Percentiles rank a stretch among this genome's conserved stretches.
These are phyloP conservation scores for Lutra lutra DNA, from an alignment of 2,797 vertebrate species.

Conservation along the genomic window DNA sequence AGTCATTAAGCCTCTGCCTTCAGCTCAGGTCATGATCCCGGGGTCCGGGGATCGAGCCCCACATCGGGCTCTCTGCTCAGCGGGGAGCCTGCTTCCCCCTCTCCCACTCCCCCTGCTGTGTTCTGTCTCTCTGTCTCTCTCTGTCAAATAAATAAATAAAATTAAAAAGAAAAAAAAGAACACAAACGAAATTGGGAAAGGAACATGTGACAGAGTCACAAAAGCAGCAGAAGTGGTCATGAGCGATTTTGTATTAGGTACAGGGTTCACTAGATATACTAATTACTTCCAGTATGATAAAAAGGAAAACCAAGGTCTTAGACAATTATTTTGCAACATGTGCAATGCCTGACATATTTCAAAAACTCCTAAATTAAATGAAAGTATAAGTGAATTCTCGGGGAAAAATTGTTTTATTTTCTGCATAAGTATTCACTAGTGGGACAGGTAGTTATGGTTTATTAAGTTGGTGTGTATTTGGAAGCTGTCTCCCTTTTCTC, in stretches of 20 bases:
- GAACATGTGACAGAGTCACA: not conserved
- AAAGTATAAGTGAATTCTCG: conserved; percentile 52
- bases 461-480: not conserved
- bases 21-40: no score
- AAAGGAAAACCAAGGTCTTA: not conserved
- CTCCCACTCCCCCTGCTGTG: no score
- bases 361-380: conserved; percentile 35
- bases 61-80: no score
- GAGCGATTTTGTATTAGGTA: not conserved
- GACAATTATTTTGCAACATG: conserved; percentile 23
- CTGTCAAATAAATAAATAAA: no score
- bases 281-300: not conserved
- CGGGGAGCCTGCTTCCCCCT: no score
- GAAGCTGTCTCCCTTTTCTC: conserved; percentile 15
- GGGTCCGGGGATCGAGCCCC: no score
- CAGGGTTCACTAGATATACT: not conserved
- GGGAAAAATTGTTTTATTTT: conserved; percentile 48
- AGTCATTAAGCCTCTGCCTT: no score
- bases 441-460: conserved; percentile 31
- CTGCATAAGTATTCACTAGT: conserved; percentile 19
- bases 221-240: not conserved
- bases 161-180: not conserved
- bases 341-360: conserved; percentile 29
- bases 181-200: not conserved
- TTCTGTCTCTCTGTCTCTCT: no score